These are phyloP conservation scores for Himalopsyche tibetana DNA, from an alignment of 2,888 invertebrate species.

Conservation along the genomic window DNA sequence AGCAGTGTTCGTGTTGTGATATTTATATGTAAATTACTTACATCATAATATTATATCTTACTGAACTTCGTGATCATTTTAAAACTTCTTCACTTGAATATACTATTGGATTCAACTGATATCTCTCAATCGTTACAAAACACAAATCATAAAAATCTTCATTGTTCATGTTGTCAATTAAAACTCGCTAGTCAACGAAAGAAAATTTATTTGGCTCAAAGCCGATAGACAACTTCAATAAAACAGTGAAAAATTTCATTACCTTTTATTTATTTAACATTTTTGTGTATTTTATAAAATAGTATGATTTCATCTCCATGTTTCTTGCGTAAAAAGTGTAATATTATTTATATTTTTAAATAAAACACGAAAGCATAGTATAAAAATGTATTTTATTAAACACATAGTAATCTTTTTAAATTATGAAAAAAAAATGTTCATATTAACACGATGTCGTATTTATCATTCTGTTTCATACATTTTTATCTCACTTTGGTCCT, in stretches of 20 bases:
- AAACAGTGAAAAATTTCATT: too few species aligned
- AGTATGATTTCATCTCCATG: too few species aligned
- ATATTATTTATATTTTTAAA: not conserved
- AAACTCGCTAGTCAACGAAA: constrained; percentile 15
- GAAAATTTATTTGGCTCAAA: not conserved
- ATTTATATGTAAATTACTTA: too few species aligned
- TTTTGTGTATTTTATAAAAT: too few species aligned
- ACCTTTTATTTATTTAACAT: too few species aligned
- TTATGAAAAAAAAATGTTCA: constrained; percentile 27
- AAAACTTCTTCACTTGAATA: too few species aligned
- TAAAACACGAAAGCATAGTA: constrained; percentile 29
- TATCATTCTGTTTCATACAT: constrained; percentile 15
- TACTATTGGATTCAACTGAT: too few species aligned
- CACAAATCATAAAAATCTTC: too few species aligned
- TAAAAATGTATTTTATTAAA: constrained; percentile 27
- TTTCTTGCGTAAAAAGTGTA: not conserved
- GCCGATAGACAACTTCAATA: not conserved
- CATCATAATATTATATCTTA: too few species aligned
- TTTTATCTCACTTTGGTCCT: constrained; percentile 32
- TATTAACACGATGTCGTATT: not conserved
- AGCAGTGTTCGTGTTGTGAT: too few species aligned
- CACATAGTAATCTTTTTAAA: not conserved
- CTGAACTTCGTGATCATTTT: too few species aligned
- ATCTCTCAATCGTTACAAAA: too few species aligned
- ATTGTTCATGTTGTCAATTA: not conserved